Conservation (phyloP, 2,797 vertebrate genomes). For the Staurois parvus region DNA sequence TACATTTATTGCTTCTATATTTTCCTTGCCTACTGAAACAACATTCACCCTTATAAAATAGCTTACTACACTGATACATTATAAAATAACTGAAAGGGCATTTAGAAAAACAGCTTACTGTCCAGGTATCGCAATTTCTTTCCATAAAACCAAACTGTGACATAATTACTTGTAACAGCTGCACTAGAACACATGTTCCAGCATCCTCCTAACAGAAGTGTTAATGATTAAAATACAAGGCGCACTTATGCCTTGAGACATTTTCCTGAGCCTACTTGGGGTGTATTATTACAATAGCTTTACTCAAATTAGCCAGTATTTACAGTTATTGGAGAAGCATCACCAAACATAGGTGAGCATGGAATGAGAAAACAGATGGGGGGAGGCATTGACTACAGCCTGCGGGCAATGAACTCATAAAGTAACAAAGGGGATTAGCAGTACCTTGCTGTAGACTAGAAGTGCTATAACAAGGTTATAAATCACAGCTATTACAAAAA, state of each 20-base stretch:
- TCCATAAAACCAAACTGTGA: background rate
- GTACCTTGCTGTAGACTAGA: constrained; percentile 26
- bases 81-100: too few relatives aligned
- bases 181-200: constrained; percentile 19
- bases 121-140: background rate
- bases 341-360: constrained; percentile 6
- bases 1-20: too few relatives aligned
- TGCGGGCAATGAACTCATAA: constrained; percentile 38
- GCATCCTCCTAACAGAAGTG: constrained; percentile 5
- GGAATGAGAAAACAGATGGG: constrained; percentile 49
- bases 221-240: constrained; percentile 21
- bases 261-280: background rate
- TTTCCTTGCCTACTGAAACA: too few relatives aligned
- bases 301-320: constrained; percentile 52
- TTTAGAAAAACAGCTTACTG: too few relatives aligned
- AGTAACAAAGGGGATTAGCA: constrained; percentile 32
- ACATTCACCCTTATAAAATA: too few relatives aligned
- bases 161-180: constrained; percentile 6
- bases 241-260: constrained; percentile 37
- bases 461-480: constrained; percentile 41
- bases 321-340: constrained; percentile 33
- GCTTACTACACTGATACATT: too few relatives aligned
- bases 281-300: constrained; percentile 30
- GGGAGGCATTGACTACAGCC: constrained; percentile 24
- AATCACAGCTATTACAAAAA: constrained; percentile 40